phyloP scores from a whole-genome alignment of 2,113 vertebrate genomes.

The Apistogramma diplotaenia region DNA sequence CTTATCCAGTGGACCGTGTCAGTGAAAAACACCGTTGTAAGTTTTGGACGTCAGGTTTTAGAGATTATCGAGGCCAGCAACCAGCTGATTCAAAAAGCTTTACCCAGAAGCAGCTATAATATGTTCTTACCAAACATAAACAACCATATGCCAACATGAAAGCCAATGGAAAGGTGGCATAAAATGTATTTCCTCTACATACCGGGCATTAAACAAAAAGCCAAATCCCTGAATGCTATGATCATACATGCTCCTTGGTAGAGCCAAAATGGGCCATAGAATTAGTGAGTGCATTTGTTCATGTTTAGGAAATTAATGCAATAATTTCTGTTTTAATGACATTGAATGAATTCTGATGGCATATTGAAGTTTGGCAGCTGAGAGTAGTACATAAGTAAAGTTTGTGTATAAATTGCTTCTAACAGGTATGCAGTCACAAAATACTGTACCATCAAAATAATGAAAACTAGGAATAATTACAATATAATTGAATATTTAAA shows the following conservation, averaged over 20 bases:
- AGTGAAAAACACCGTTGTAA: neutral
- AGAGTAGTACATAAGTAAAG: neutral
- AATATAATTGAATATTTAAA: too few relatives aligned
- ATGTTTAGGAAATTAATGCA: neutral
- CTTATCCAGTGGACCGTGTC: neutral
- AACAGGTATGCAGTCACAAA: too few relatives aligned
- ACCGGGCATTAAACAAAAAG: conserved; percentile 1
- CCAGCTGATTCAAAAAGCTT: neutral
- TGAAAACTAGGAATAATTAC: too few relatives aligned
- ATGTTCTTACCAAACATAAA: neutral
- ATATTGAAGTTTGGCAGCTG: neutral
- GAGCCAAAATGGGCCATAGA: neutral
- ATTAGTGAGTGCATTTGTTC: neutral
- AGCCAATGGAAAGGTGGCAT: neutral
- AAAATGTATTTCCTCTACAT: neutral
- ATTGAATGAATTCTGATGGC: neutral
- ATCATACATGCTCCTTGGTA: neutral
- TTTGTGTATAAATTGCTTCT: neutral
- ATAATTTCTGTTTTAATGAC: neutral
- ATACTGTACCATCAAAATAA: too few relatives aligned
- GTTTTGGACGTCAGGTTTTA: neutral
- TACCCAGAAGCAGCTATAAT: neutral
- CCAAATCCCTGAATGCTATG: neutral
- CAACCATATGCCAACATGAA: neutral
- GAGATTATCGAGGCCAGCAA: neutral